Evolutionary conservation across 2,113 vertebrate genomes (phyloP), one percentile per base, ranked within the genome.

Genomic region (Panthera leo): DNA sequence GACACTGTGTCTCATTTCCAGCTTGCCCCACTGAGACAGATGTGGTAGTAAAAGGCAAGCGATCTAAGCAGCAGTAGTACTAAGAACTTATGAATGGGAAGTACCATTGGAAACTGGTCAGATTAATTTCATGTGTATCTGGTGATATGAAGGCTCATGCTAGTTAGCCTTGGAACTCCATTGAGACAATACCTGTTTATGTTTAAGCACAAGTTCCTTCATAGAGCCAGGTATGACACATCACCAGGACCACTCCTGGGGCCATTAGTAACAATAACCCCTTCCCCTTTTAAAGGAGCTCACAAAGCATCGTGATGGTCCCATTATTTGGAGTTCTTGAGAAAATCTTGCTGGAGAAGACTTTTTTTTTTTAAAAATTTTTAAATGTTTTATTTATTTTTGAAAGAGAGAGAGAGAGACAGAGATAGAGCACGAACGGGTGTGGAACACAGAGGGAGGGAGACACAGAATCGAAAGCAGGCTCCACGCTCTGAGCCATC

Each of bases 191-290:
- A 42, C 2, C 58, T 87, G 39, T 39, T 7, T 58, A 5, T 92
- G 97, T 97, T 51, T 63, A 95, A 25, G 0, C 8, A 23, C 18
- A 82, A 27, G 3, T 19, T 82, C 79, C 67, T 93, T 95, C 80
- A 15, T 12, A 23, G 91, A 97, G 2, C 31, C 82, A 92, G 67
- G 9, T 0, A 0, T 48, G 51, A 73, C n/a, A 25, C 48, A 58
- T 95, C 76, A 85, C 70, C 75, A 87, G 91, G 42, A 13, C 0
- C 1, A 73, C 82, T 95, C 19, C 61, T 76, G 79, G 87, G 21
- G 3, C 1, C 42, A 61, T 3, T 89, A 29, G 51, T 89, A 91
- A 94, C 95, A 29, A 39, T 73, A 63, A 75, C 5, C 19, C 58
- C 21, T 23, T 45, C 45, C 45, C 39, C 29, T 79, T 96, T 75